A percentile compares a stretch with the other conserved stretches of the same genome.
Evolutionary conservation across 2,113 vertebrate genomes (phyloP).

Genomic region (Heterotilapia buettikoferi): DNA sequence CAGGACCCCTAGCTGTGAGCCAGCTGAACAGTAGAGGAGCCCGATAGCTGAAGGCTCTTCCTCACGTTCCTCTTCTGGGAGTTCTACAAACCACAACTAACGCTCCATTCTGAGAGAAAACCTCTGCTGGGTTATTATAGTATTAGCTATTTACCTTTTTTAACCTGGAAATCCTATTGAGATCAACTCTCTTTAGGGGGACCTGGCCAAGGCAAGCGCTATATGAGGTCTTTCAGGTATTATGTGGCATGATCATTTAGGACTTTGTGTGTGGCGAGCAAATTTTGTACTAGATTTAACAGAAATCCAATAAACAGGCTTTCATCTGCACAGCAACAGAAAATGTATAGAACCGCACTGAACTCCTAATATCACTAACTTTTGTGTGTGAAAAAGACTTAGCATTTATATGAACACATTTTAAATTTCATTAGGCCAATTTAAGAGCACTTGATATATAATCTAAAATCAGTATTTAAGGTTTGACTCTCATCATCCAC

Average conservation of each 20-base stretch:
- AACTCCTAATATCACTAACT: background rate
- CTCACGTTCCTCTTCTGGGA: background rate
- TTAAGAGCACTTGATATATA: background rate
- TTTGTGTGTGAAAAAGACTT: background rate
- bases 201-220: background rate
- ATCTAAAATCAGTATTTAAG: background rate
- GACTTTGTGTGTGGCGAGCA: background rate
- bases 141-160: background rate
- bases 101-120: background rate
- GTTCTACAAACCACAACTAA: background rate
- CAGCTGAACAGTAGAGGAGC: background rate
- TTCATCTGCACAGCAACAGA: background rate
- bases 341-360: background rate
- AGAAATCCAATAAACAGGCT: background rate
- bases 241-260: background rate
- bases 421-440: background rate
- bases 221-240: background rate
- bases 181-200: background rate
- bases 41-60: background rate
- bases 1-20: background rate
- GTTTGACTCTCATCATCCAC: too few species aligned
- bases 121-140: background rate
- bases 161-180: background rate
- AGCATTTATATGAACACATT: background rate
- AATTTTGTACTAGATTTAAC: background rate